Base-by-base conservation (phyloP, 2,113 vertebrate genomes). In the Melierax canorus region DNA sequence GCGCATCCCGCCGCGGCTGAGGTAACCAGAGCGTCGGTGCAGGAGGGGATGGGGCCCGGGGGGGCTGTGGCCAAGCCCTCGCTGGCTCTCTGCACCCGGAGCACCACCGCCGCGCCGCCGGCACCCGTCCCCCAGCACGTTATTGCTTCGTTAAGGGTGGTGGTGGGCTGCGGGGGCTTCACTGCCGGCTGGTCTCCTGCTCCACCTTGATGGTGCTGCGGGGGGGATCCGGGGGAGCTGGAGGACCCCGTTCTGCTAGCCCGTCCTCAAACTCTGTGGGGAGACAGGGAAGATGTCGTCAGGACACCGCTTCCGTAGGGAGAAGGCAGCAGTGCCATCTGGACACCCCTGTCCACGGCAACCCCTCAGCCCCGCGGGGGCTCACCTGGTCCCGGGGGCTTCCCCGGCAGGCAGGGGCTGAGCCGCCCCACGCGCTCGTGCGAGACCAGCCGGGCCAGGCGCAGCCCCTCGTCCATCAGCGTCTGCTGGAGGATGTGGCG, bases 401-500 rank as follows among this genome's bases (percentile, higher is more conserved):
- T 99, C 45, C 99, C 99, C 50, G 99, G 98, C 92, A 98, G 97
- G 92, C 98, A 98, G 90, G 99, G 99, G 98, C 98, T 99, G 98
- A 99, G 96, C 94, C 98, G 98, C 94, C 98, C 98, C 92, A 98
- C 94, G 3, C 98, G 98, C 72, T 99, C 99, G 56, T 99, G 99
- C 43, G 99, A 99, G 90, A 99, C 99, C 98, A 99, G 98, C 87
- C 99, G 98, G 93, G 99, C 99, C 98, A 99, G 96, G 97, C 99
- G 98, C 97, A 99, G 98, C 96, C 99, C 99, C 98, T 99, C 99
- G 26, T 99, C 99, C 99, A 99, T 99, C 95, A 99, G 98, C 29
- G 99, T 99, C 98, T 99, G 99, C 98, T 99, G 99, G 95, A 99
- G 98, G 97, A 99, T 99, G 96, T 99, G 99, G 80, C 99, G 99